Conservation (phyloP, 2,797 vertebrate species). For the Crocodylus rhombifer region DNA sequence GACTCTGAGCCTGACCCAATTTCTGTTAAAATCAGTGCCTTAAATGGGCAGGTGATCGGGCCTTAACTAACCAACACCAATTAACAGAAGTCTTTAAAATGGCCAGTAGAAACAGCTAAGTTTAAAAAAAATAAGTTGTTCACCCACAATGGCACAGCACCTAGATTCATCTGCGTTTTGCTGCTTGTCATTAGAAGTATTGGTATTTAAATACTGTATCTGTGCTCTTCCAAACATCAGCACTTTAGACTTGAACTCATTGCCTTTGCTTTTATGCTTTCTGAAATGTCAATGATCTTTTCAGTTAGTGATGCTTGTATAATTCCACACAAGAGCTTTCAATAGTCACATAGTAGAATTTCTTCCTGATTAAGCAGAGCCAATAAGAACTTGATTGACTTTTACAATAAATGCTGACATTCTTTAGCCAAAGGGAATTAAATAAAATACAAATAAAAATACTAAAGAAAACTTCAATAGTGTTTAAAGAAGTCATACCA, state of each 20-base stretch:
- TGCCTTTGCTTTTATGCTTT: conserved; percentile 61
- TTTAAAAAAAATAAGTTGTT: neutral
- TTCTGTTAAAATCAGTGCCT: neutral
- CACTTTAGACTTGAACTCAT: conserved; percentile 9
- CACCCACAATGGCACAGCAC: neutral
- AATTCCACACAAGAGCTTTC: conserved; percentile 70
- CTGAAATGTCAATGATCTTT: conserved; percentile 63
- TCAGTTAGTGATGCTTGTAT: conserved; percentile 75
- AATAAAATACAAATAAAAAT: too few relatives aligned
- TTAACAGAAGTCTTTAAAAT: too few relatives aligned
- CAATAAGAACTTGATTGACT: conserved; percentile 82
- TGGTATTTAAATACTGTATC: neutral
- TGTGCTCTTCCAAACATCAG: neutral
- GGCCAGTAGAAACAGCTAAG: neutral
- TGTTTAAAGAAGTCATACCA: conserved; percentile 63
- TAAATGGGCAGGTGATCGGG: neutral
- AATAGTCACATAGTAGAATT: conserved; percentile 70
- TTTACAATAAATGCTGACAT: conserved; percentile 83
- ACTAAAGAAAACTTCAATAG: conserved; percentile 28
- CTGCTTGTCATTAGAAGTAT: neutral
- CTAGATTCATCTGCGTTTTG: neutral
- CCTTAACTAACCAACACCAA: too few relatives aligned
- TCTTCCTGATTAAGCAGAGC: conserved; percentile 83
- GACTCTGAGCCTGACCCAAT: neutral
- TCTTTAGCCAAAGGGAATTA: conserved; percentile 73